These are phyloP conservation scores for Seira sanloemensis DNA, from an alignment of 2,888 invertebrate species.

Conservation along the genomic window DNA sequence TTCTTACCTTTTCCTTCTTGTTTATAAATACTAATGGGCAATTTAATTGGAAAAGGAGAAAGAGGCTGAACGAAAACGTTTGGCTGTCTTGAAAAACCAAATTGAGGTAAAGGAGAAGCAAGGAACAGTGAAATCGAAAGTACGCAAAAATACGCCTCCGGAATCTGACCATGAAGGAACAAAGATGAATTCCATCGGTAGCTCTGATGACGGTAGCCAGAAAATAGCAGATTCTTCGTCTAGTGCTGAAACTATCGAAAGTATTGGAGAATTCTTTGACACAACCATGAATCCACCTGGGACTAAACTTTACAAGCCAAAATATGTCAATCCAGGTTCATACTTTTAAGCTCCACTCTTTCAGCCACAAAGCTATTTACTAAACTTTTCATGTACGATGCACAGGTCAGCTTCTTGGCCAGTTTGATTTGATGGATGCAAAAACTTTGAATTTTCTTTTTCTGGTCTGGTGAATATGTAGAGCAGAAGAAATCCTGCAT, in stretches of 20 bases:
- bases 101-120: conserved; percentile 30
- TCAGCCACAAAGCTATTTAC: background rate
- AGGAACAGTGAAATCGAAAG: background rate
- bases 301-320: background rate
- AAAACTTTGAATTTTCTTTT: background rate
- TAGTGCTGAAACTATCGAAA: conserved; percentile 40
- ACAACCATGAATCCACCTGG: conserved; percentile 13
- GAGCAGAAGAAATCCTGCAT: too few species aligned
- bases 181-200: background rate
- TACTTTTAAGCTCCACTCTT: background rate
- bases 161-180: background rate
- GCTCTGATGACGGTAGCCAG: background rate
- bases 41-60: conserved; percentile 31
- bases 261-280: conserved; percentile 52
- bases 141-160: background rate
- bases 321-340: conserved; percentile 8
- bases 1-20: background rate
- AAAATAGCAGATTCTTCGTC: conserved; percentile 12
- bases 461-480: too few species aligned
- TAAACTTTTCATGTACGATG: background rate
- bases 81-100: conserved; percentile 17
- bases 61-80: conserved; percentile 27
- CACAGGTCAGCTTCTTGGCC: too few species aligned
- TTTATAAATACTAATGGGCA: background rate
- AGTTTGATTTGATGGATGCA: background rate